Percentiles rank a stretch among this genome's conserved stretches.
These are phyloP conservation scores for Petaurus breviceps DNA, from an alignment of 2,113 vertebrate genomes.

Conservation along the genomic window DNA sequence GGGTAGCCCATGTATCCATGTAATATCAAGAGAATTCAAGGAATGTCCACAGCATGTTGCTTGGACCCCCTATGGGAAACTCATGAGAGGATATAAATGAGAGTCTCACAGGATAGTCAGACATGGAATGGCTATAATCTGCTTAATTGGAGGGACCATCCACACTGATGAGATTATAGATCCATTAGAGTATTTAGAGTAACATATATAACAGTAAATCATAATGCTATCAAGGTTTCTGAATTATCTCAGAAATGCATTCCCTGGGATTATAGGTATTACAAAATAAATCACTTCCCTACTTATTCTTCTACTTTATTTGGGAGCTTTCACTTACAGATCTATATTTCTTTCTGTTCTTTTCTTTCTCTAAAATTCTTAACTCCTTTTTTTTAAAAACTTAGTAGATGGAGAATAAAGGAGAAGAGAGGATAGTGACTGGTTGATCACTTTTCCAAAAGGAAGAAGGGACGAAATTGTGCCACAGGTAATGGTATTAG, in stretches of 20 bases:
- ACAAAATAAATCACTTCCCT: background rate
- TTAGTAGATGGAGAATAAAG: background rate
- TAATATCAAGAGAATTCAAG: background rate
- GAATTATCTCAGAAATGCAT: background rate
- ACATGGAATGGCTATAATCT: background rate
- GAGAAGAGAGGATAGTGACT: background rate
- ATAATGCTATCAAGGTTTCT: background rate
- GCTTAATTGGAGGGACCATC: background rate
- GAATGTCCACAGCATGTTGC: background rate
- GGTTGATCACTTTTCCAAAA: background rate
- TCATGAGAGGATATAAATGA: background rate
- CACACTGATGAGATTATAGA: background rate
- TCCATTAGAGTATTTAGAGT: background rate
- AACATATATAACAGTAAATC: background rate
- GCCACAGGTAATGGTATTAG: background rate
- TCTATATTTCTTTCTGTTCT: background rate
- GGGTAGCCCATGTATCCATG: background rate
- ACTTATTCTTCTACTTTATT: background rate
- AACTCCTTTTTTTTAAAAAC: background rate
- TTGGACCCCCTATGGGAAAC: background rate
- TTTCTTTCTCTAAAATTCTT: background rate
- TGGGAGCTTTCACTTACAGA: background rate
- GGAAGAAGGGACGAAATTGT: background rate
- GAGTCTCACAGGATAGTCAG: background rate
- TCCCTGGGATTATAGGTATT: background rate